Base-by-base conservation (phyloP, 2,888 invertebrate species). In the Lithodes maja region DNA sequence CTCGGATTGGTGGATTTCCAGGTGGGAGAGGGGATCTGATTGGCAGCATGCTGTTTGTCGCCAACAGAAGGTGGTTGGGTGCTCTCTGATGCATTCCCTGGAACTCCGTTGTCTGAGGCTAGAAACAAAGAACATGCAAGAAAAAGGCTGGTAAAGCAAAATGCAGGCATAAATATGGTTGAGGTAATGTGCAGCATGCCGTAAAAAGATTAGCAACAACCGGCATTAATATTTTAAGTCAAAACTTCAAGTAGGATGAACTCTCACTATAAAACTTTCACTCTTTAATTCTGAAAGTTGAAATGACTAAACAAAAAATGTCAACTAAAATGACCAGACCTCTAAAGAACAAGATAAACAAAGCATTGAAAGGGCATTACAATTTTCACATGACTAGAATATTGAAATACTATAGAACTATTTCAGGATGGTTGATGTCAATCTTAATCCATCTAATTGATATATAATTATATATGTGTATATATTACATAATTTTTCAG, bases 41-140 rank as follows among this genome's bases (percentile, higher is more conserved):
- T 89, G 85, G 84, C 88, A 79, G 85, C 81, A 89, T 89, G 85
- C 89, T 69, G 82, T 86, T 81, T 85, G 82, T 89, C 89, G 79
- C 81, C 85, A 78, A 83, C 85, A 61, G 85, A 85, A 54, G 85
- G 87, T 50, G 74, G 87, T 54, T 15, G 84, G 87, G 85, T 61
- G 82, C 50, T 69, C 77, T 86, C 85, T 55, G 81, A 80, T 77
- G 77, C 75, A 75, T 80, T 84, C 86, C 81, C 87, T 80, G 89
- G 89, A 75, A 75, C 91, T 89, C 85, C 91, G 78, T 79, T 86
- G 87, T 91, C 89, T 91, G 91, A 86, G 82, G 85, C 91, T 83
- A 88, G 91, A 90, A 85, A 87, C 88, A 91, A 88, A 90, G 33
- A 86, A 87, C 90, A 88, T 91, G 90, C 91, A 90, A 91, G 87